Percentiles rank a stretch among this genome's conserved stretches.
phyloP scores from a whole-genome alignment of 2,113 vertebrate species.

The Fulmarus glacialis region DNA sequence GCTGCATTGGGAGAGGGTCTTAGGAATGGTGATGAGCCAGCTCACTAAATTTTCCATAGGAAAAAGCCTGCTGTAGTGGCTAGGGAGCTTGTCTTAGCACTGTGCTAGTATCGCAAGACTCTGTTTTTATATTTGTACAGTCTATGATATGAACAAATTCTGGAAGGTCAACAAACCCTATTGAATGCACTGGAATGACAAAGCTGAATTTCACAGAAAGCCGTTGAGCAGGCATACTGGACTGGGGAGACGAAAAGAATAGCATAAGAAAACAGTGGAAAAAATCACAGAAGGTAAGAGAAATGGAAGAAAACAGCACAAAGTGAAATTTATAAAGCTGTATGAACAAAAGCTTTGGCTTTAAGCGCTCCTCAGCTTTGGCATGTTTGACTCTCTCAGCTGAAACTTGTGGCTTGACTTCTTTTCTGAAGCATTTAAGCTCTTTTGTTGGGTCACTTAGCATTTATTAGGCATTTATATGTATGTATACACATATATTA shows the following conservation, averaged over 20 bases:
- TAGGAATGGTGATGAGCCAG: neutral
- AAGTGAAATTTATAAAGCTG: neutral
- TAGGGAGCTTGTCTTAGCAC: neutral
- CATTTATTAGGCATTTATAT: neutral
- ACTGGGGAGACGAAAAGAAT: rapidly evolving
- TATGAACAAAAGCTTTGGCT: neutral
- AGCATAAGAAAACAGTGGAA: neutral
- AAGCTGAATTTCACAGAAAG: neutral
- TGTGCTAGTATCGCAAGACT: neutral
- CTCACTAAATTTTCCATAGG: neutral
- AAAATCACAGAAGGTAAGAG: constrained; percentile 20
- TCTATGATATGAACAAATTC: neutral
- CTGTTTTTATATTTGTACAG: neutral
- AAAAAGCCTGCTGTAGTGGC: too few species aligned
- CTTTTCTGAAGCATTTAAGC: neutral
- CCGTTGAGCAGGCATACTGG: neutral
- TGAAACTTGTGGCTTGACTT: neutral
- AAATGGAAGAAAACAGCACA: neutral
- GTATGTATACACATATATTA: too few species aligned
- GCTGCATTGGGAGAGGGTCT: neutral
- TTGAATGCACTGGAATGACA: neutral
- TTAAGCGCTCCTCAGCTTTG: neutral
- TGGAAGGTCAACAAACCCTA: constrained; percentile 4
- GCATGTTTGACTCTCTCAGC: neutral
- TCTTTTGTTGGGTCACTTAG: neutral